Conservation (phyloP, 53 echinoderm and acorn worm species). For the Temnopleurus reevesii region DNA sequence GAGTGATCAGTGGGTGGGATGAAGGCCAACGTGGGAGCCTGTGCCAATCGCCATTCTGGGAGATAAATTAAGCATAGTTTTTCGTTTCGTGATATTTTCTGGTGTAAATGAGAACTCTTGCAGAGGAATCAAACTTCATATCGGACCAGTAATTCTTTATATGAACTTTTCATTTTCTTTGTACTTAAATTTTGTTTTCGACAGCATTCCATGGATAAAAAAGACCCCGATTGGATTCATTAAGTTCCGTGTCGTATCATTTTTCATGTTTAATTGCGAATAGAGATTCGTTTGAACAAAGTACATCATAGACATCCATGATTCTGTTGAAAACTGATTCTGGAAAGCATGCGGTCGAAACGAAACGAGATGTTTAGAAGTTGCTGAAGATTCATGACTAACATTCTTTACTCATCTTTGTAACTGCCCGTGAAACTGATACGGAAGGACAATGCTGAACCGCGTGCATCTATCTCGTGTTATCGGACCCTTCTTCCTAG, state of each 20-base stretch:
- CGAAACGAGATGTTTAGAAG: no score
- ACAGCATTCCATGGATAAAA: no score
- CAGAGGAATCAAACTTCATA: background rate
- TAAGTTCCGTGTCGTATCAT: no score
- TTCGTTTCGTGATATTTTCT: background rate
- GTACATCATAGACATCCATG: no score
- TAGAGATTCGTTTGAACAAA: no score
- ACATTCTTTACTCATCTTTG: background rate
- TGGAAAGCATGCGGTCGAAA: no score
- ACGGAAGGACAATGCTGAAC: background rate
- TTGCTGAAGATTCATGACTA: background rate
- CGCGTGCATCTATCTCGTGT: background rate
- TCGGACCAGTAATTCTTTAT: background rate
- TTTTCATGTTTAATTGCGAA: no score
- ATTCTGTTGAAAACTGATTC: no score
- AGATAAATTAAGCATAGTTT: background rate
- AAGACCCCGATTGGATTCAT: background rate
- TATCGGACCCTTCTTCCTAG: background rate
- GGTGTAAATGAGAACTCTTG: background rate
- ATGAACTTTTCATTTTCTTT: no score
- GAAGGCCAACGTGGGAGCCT: background rate
- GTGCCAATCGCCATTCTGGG: background rate
- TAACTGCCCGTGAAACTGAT: background rate
- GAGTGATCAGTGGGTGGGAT: background rate
- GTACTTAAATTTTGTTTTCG: no score